phyloP scores from a whole-genome alignment of 64 coral and sea anemone species.

The Porites australiensis region DNA sequence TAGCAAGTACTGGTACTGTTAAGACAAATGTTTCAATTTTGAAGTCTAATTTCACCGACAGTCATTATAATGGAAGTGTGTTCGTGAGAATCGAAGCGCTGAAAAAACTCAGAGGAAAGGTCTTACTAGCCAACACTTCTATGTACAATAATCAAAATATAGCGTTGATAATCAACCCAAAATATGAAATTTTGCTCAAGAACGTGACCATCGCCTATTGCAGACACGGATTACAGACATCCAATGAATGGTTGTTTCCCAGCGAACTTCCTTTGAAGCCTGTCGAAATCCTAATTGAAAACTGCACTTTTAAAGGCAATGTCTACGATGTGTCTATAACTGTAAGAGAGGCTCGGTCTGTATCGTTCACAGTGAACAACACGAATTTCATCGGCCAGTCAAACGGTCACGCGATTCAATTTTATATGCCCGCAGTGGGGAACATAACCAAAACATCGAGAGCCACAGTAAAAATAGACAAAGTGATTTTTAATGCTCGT shows the following conservation, averaged over 20 bases:
- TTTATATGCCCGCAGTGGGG: neutral
- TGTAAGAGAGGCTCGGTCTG: neutral
- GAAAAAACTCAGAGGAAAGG: neutral
- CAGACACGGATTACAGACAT: neutral
- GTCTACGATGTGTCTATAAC: neutral
- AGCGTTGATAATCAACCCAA: slow-evolving; percentile 5
- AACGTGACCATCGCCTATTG: neutral
- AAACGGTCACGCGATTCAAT: neutral
- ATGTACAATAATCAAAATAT: neutral
- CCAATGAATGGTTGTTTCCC: neutral
- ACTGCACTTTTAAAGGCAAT: slow-evolving; percentile 17
- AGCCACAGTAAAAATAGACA: neutral
- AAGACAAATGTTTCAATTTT: slow-evolving; percentile 2
- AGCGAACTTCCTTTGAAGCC: neutral
- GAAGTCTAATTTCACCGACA: neutral
- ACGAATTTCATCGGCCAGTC: neutral
- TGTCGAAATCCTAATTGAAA: slow-evolving; percentile 9
- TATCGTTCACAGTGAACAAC: neutral
- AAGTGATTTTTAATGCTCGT: slow-evolving; percentile 8
- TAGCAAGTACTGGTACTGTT: neutral
- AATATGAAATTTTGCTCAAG: neutral
- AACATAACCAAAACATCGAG: neutral
- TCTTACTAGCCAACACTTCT: neutral
- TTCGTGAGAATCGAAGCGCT: slow-evolving; percentile 1
- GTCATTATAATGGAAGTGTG: neutral